These are phyloP conservation scores for Sebastes minor DNA, from an alignment of 2,797 vertebrate species.

Conservation along the genomic window DNA sequence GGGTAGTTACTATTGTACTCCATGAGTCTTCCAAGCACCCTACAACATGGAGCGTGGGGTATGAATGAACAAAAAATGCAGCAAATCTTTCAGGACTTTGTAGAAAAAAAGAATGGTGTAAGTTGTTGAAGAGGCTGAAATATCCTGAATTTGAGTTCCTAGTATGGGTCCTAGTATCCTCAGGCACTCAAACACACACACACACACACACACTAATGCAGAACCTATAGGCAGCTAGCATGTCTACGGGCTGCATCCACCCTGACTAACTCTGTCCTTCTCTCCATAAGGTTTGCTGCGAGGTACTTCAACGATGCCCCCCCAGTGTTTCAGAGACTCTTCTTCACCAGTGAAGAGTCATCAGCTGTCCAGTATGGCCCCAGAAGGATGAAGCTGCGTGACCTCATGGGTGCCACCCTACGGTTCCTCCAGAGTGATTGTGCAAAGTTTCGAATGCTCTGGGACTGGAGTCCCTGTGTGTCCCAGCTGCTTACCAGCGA, in stretches of 20 bases:
- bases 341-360: conserved; percentile 93
- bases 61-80: background rate
- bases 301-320: conserved; percentile 90
- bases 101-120: background rate
- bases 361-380: conserved; percentile 91
- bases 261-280: background rate
- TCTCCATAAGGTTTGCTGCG: conserved; percentile 88
- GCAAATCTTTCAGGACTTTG: background rate
- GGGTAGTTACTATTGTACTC: background rate
- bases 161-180: background rate
- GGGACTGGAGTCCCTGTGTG: conserved; percentile 98
- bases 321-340: conserved; percentile 96
- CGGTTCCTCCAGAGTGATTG: conserved; percentile 91
- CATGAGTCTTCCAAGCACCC: background rate
- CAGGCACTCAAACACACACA: background rate
- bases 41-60: background rate
- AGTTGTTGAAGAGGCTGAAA: background rate
- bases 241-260: background rate
- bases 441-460: conserved; percentile 87
- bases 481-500: conserved; percentile 96
- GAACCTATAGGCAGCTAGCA: background rate
- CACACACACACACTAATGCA: background rate
- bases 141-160: no score
- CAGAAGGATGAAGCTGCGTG: conserved; percentile 94
- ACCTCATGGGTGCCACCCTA: conserved; percentile 96